Base-by-base conservation (phyloP, 2,797 vertebrate genomes). In the Pristis pectinata region DNA sequence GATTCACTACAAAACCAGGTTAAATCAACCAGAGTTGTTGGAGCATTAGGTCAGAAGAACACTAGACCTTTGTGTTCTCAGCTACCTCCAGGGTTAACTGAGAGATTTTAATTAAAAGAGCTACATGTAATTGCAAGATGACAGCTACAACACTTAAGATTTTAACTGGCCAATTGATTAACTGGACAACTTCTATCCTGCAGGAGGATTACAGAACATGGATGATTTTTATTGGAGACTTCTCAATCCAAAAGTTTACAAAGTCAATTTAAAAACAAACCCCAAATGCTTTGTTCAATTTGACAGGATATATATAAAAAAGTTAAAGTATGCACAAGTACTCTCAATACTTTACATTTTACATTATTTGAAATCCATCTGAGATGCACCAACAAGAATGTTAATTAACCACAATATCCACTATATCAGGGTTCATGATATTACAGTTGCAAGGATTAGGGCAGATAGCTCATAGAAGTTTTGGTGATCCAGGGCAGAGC, bases 21-120 rank as follows among this genome's bases (percentile, higher is more conserved):
- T 83, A 83, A n/a, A 89, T 89, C 49, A 89, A 59, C 27, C 53
- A 85, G 30, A n/a, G n/a, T 64, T 92, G 87, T 72, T 74, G 27
- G 64, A 34, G 67, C 91, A 76, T 76, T 76, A 53, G 41, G 30
- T 49, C 72, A 76, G 7, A 53, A 30, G 70, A 94, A 53, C 3
- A 94, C 15, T 44, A 27, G 17, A 9, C 44, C 27, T 94, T 91
- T 56, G 15, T n/a, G 9, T 64, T 93, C 64, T 72, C 22, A 93
- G 64, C 64, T 10, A 70, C 22, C 41, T 94, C 11, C 13, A 22
- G 64, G 70, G 41, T 56, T 27, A 76, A 53, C 53, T 67, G 24
- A 74, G 85, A 13, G 17, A 30, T 70, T 92, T 92, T 70, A 17
- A 93, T 74, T 72, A 30, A 30, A 70, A 44, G 22, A 49, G 13